phyloP scores from a whole-genome alignment of 2,888 invertebrate genomes.

The Kryphioiulus occultus region DNA sequence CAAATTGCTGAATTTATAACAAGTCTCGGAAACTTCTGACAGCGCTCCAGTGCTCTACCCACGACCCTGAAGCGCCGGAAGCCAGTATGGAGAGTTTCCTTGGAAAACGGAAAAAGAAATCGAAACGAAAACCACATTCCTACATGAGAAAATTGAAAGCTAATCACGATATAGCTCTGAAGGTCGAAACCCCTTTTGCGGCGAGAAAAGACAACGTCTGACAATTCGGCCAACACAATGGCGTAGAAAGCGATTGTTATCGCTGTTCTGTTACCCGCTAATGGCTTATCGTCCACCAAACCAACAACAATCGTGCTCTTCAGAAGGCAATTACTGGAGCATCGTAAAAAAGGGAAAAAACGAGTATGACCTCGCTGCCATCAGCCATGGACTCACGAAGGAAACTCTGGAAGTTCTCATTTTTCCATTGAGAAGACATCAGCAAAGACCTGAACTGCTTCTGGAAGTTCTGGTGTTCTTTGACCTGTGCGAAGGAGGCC shows the following conservation, averaged over 20 bases:
- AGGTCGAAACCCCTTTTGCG: neutral
- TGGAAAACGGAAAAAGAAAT: neutral
- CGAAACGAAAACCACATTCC: neutral
- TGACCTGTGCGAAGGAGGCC: no score
- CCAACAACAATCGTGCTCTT: neutral
- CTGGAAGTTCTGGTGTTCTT: no score
- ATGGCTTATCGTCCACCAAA: neutral
- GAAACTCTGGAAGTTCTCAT: neutral
- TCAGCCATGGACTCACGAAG: neutral
- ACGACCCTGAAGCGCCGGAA: neutral
- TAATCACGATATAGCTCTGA: neutral
- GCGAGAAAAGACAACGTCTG: neutral
- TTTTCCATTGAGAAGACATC: neutral
- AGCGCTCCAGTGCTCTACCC: no score
- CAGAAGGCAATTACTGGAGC: neutral
- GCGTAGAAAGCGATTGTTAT: neutral
- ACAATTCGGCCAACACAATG: conserved; percentile 4
- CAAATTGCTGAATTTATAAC: neutral
- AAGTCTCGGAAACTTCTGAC: neutral
- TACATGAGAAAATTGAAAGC: neutral
- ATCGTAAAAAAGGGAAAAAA: neutral
- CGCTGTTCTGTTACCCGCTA: neutral
- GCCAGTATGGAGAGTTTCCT: neutral
- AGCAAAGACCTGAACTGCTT: neutral
- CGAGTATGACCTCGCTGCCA: neutral